Conservation (phyloP, 2,797 vertebrate genomes). For the Anolis apletophallus region DNA sequence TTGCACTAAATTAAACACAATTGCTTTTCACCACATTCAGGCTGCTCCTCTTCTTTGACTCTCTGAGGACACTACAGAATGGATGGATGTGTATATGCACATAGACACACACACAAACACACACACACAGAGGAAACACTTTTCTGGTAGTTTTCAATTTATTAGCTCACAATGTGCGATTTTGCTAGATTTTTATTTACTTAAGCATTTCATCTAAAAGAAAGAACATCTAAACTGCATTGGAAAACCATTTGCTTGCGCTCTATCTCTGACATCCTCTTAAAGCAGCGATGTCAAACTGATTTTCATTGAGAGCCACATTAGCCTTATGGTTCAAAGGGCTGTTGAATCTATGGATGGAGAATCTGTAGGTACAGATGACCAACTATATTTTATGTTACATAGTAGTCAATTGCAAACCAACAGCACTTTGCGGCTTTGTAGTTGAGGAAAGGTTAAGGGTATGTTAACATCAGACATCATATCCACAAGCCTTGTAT, state of each 20-base stretch:
- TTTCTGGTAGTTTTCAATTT: slow-evolving; percentile 38
- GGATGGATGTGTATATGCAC: not conserved
- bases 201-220: slow-evolving; percentile 9
- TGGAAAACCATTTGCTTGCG: not conserved
- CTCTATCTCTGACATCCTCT: not conserved
- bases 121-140: slow-evolving; percentile 3
- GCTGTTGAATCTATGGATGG: no score
- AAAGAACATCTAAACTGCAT: not conserved
- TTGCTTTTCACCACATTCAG: slow-evolving; percentile 32
- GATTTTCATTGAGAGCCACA: no score
- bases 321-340: no score
- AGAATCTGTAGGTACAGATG: no score
- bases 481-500: no score
- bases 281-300: no score
- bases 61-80: slow-evolving; percentile 34
- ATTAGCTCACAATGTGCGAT: not conserved
- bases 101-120: no score
- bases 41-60: not conserved
- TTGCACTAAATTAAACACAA: slow-evolving; percentile 77
- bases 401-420: no score
- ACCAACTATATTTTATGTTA: no score
- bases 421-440: no score
- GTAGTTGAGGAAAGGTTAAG: no score
- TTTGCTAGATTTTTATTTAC: not conserved
- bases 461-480: no score